These are phyloP conservation scores for Steinernema khuongi DNA, from an alignment of 1,140 invertebrate species.

Conservation along the genomic window DNA sequence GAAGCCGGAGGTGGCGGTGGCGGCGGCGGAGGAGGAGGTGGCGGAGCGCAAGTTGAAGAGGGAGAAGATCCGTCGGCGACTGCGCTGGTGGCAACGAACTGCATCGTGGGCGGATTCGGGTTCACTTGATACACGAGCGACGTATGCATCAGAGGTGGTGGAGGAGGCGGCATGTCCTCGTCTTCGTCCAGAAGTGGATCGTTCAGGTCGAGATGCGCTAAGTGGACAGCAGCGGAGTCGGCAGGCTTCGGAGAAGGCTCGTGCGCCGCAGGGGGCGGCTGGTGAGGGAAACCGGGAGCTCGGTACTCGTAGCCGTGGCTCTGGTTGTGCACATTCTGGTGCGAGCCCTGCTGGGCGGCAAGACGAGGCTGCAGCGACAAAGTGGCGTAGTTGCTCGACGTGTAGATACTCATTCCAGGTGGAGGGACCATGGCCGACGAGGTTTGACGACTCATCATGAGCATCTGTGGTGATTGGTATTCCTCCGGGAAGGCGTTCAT, in stretches of 20 bases:
- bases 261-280: neutral
- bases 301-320: neutral
- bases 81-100: slow-evolving; percentile 22
- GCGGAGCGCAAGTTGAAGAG: neutral
- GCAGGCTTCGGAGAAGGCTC: slow-evolving; percentile 15
- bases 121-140: slow-evolving; percentile 32
- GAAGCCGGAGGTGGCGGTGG: slow-evolving; percentile 37
- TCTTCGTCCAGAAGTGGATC: slow-evolving; percentile 33
- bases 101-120: slow-evolving; percentile 18
- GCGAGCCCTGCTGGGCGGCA: neutral
- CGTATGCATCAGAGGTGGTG: slow-evolving; percentile 32
- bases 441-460: slow-evolving; percentile 21
- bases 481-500: slow-evolving; percentile 35
- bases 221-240: neutral
- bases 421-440: slow-evolving; percentile 21
- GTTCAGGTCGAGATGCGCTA: neutral
- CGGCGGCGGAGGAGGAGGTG: slow-evolving; percentile 16
- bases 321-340: neutral
- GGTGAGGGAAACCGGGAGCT: neutral
- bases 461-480: slow-evolving; percentile 32
- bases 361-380: neutral
- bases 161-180: slow-evolving; percentile 35
- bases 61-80: neutral
- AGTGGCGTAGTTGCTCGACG: neutral
- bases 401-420: slow-evolving; percentile 41